A percentile compares a stretch with the other conserved stretches of the same genome.
Evolutionary conservation across 2,888 invertebrate species (phyloP).

Genomic region (Lycocerus yunnanus): DNA sequence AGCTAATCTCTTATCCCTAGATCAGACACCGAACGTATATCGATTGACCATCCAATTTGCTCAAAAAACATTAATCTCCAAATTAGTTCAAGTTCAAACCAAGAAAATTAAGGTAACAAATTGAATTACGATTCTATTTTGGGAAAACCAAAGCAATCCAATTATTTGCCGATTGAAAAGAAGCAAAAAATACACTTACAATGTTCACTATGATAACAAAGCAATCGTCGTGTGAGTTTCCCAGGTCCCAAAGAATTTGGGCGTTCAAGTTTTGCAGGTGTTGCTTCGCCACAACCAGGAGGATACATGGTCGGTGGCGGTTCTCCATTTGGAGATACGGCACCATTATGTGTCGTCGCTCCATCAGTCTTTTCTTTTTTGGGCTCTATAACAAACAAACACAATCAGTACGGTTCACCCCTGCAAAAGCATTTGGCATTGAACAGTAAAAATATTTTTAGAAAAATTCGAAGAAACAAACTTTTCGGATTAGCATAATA

Average conservation of each 20-base stretch:
- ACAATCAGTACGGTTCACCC: neutral
- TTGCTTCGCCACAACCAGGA: conserved; percentile 43
- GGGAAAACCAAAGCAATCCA: neutral
- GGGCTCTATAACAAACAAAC: conserved; percentile 75
- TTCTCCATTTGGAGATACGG: conserved; percentile 65
- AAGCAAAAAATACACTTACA: conserved; percentile 56
- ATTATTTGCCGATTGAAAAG: neutral
- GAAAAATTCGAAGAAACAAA: neutral
- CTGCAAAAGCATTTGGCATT: neutral
- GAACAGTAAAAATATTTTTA: neutral
- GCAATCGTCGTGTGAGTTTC: conserved; percentile 74
- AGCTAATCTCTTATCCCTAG: no score
- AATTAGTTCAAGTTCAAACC: neutral
- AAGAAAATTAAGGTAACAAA: no score
- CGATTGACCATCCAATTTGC: no score
- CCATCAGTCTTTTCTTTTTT: conserved; percentile 90
- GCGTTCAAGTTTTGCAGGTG: conserved; percentile 67
- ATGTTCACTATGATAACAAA: conserved; percentile 82
- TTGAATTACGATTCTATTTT: no score
- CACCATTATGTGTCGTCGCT: conserved; percentile 60
- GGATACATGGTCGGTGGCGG: conserved; percentile 49
- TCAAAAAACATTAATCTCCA: neutral
- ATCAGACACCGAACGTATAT: no score
- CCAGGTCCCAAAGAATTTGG: conserved; percentile 80
- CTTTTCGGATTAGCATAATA: neutral